Evolutionary conservation across 1,140 invertebrate genomes (phyloP), one percentile per base, ranked within the genome.

Genomic region (Pseudachorutes palmiensis): DNA sequence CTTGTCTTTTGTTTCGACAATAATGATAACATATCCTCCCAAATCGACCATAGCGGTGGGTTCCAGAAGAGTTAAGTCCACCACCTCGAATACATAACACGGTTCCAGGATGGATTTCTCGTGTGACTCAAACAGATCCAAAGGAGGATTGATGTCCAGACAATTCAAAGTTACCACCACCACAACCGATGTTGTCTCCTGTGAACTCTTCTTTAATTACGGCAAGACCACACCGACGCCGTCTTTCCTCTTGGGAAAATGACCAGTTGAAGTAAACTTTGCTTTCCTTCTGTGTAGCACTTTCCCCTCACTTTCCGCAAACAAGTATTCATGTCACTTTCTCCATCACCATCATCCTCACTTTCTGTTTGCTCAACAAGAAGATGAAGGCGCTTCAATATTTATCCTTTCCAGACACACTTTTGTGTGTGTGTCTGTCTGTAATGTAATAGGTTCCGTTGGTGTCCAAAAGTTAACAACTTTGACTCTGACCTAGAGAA

Each of bases 1-100:
- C 77, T 92, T 91, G 79, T 94, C 92, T 77, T 89, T 88, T 74
- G 90, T 92, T 81, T 94, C 90, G 68, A 93, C 91, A 76, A 97
- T 82, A 77, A 96, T 93, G 77, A 97, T 96, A 77, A 96, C 92
- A 82, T 97, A 97, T 75, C 93, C 92, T 74, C 91, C 90, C 77
- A 97, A 83, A 83, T 97, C 93, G 75, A 96, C 91, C 82, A 90
- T 72, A 69, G 70, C 67, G 65, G 57, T 66, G 63, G 72, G 69
- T 67, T 73, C 65, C 61, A 71, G 64, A 68, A 73, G 72, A 64
- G 67, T 73, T 68, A 73, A 73, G 72, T 73, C 72, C 49, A 73
- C 58, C 51, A 73, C 36, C 69, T 71, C 60, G 70, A 69, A 73
- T 73, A 73, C 72, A 73, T 73, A 73, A 70, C 72, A 73, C 69